Conservation (phyloP, 2,797 vertebrate genomes). For the Triplophysa yarkandensis region DNA sequence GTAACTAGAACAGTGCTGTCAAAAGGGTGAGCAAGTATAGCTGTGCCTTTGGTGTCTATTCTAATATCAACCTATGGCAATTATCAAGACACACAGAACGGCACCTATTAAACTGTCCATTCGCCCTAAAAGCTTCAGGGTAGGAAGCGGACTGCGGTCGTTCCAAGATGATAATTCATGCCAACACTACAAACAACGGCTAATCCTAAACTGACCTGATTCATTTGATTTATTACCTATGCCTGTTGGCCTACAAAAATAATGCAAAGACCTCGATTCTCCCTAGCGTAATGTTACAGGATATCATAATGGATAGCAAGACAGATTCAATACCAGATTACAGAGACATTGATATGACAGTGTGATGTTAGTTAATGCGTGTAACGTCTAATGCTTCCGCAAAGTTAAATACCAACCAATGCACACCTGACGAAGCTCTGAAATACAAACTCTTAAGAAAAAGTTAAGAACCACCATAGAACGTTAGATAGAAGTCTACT, state of each 20-base stretch:
- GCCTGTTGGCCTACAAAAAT: constrained; percentile 69
- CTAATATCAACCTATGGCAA: constrained; percentile 55
- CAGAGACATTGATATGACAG: constrained; percentile 63
- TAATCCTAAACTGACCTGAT: constrained; percentile 40
- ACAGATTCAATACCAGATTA: constrained; percentile 72
- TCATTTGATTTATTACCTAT: constrained; percentile 55
- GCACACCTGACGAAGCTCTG: constrained; percentile 64
- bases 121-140: constrained; percentile 11
- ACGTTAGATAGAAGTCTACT: constrained; percentile 47
- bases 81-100: constrained; percentile 28
- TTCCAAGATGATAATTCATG: constrained; percentile 30
- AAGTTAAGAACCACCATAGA: constrained; percentile 62
- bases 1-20: constrained; percentile 1
- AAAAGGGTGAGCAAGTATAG: constrained; percentile 22
- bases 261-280: constrained; percentile 70
- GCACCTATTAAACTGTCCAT: constrained; percentile 23
- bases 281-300: constrained; percentile 66
- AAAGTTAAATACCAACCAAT: constrained; percentile 63
- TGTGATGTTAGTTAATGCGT: constrained; percentile 38
- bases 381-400: constrained; percentile 54
- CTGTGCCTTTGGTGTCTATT: constrained; percentile 57
- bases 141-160: constrained; percentile 9
- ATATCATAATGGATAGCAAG: constrained; percentile 73
- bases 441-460: constrained; percentile 70
- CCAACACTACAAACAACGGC: constrained; percentile 37